These are phyloP conservation scores for Eriocheir sinensis DNA, from an alignment of 1,140 invertebrate species.

Conservation along the genomic window DNA sequence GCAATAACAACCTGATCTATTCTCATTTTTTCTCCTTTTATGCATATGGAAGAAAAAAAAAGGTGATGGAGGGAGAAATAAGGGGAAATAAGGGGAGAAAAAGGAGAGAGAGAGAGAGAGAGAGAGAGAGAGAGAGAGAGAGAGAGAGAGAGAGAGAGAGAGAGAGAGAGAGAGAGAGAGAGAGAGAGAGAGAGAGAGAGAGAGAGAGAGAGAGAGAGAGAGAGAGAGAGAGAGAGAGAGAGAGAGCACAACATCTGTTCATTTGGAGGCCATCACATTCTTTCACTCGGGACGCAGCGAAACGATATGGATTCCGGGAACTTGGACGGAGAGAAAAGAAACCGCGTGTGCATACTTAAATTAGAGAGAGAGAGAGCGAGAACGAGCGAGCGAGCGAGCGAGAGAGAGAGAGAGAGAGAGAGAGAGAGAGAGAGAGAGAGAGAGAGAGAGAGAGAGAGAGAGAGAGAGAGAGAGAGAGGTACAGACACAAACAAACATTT, in stretches of 20 bases:
- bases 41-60: no score
- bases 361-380: background rate
- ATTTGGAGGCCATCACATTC: no score
- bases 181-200: no score
- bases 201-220: no score
- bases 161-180: conserved; percentile 4
- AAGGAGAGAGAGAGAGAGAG: background rate
- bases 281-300: no score
- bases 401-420: background rate
- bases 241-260: no score
- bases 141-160: conserved; percentile 4
- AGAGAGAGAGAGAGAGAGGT: background rate
- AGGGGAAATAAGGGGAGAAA: background rate
- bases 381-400: background rate
- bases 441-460: background rate
- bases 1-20: no score
- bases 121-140: background rate
- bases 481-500: no score
- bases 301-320: background rate
- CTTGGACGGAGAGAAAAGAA: background rate
- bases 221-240: no score
- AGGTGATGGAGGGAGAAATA: no score
- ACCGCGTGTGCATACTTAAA: background rate
- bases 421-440: background rate
- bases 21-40: no score